These are phyloP conservation scores for Augochlora pura DNA, from an alignment of 1,140 invertebrate genomes.

Conservation along the genomic window DNA sequence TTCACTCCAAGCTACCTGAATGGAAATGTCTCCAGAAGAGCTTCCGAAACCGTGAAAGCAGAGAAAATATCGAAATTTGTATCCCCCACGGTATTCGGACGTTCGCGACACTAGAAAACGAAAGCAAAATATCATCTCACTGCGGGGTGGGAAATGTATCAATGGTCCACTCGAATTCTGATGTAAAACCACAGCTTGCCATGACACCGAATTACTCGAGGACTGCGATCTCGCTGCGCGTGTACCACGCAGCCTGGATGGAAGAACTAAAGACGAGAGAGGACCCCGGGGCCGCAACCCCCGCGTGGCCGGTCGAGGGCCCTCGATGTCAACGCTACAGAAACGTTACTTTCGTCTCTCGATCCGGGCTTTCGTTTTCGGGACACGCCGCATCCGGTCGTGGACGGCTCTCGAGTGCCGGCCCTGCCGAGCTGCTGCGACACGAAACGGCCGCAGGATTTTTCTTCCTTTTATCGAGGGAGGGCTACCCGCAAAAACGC, in stretches of 20 bases:
- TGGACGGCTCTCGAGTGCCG: constrained; percentile 2
- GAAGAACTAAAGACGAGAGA: constrained; percentile 52
- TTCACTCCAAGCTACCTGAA: too few relatives aligned
- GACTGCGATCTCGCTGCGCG: constrained; percentile 58
- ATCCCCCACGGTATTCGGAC: background rate
- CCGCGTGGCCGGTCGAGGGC: constrained; percentile 73
- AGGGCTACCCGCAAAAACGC: too few relatives aligned
- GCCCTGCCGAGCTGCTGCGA: background rate
- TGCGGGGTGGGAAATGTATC: constrained; percentile 41
- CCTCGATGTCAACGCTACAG: constrained; percentile 72
- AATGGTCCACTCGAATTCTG: constrained; percentile 66
- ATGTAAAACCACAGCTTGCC: constrained; percentile 77
- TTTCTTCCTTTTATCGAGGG: background rate
- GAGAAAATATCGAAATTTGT: background rate
- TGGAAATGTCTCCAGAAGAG: too few relatives aligned
- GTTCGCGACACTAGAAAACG: background rate
- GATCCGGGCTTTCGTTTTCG: constrained; percentile 48
- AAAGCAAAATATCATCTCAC: background rate
- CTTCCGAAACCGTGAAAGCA: too few relatives aligned
- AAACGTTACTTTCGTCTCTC: constrained; percentile 63
- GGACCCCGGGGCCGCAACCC: constrained; percentile 48
- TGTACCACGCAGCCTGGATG: constrained; percentile 38
- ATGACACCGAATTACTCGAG: constrained; percentile 73
- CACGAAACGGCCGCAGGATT: background rate
- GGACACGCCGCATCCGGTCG: constrained; percentile 19